Conservation (phyloP, 2,888 invertebrate species). For the Thelaira solivaga region DNA sequence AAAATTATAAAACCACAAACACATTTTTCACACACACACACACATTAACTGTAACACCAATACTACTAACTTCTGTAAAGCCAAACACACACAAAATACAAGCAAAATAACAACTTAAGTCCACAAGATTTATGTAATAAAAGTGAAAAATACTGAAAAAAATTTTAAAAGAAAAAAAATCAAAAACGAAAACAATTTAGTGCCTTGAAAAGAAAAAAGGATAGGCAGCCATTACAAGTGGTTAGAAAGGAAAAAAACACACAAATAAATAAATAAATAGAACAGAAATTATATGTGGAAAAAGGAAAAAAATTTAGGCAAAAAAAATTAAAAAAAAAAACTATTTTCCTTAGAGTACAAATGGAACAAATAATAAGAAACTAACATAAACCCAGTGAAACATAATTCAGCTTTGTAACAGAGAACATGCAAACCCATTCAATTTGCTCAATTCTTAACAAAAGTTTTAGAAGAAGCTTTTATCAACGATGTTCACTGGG, state of each 20-base stretch:
- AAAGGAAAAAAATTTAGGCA: background rate
- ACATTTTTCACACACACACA: background rate
- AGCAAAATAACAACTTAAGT: constrained; percentile 46
- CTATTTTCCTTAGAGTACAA: too few relatives aligned
- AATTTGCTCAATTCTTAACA: too few relatives aligned
- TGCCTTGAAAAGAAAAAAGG: constrained; percentile 1
- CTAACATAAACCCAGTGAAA: background rate
- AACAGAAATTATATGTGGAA: too few relatives aligned
- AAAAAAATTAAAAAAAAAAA: background rate
- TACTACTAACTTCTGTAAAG: background rate
- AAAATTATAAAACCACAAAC: constrained; percentile 23
- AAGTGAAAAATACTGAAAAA: constrained; percentile 24
- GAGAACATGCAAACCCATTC: too few relatives aligned
- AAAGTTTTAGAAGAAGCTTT: too few relatives aligned
- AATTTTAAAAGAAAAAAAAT: background rate
- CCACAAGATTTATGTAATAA: constrained; percentile 55
- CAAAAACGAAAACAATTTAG: background rate
- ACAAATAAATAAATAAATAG: background rate
- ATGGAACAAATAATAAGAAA: constrained; percentile 15
- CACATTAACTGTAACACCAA: background rate
- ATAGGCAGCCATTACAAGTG: constrained; percentile 39
- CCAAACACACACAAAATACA: constrained; percentile 1
- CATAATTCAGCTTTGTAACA: too few relatives aligned
- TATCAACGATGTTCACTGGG: too few relatives aligned
- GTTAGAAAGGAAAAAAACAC: constrained; percentile 1